Base-by-base conservation (phyloP, 2,888 invertebrate genomes). In the Polyploca ridens region DNA sequence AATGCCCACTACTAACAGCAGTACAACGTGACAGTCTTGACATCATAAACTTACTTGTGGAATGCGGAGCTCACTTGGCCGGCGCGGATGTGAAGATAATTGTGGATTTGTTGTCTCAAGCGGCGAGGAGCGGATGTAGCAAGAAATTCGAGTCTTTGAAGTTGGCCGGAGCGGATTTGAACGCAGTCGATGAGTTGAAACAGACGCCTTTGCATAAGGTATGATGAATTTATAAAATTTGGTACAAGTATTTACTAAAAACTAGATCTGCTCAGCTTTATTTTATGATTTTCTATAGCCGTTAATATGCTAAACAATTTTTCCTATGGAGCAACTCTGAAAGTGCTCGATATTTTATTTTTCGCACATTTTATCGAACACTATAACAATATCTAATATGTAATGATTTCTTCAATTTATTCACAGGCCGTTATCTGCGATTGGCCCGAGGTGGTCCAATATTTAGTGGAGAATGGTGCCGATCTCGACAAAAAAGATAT, bases 61-160 rank as follows among this genome's bases (percentile, higher is more conserved):
- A 95, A 74, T 97, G 97, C 73, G 98, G 98, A 0, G 97, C 97
- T 1, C 96, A 97, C 77, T 84, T 97, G 33, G 95, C 95, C 0
- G 94, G 94, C 10, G 94, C 95, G 0, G 93, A 93, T 68, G 88
- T 94, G 0, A 90, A 94, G 35, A 87, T 94, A 0, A 86, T 97
- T 0, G 96, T 96, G 0, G 97, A 97, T 71, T 95, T 96, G 75
- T 87, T 98, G 63, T 96, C 96, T 7, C 78, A 93, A 0, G 96
- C 97, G 0, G 96, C 97, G 0, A 94, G 96, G 3, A 90, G 91
- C 13, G 96, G 96, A 0, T 93, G 95, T 11, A 63, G 95, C 1
- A 82, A 82, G 4, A 94, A 96, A 27, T 82, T 97, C 13, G 87
- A 94, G 66, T 96, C 96, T 0, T 95, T 95, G 75, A 87, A 93